These are phyloP conservation scores for Pararge aegeria DNA, from an alignment of 1,140 invertebrate species.

Conservation along the genomic window DNA sequence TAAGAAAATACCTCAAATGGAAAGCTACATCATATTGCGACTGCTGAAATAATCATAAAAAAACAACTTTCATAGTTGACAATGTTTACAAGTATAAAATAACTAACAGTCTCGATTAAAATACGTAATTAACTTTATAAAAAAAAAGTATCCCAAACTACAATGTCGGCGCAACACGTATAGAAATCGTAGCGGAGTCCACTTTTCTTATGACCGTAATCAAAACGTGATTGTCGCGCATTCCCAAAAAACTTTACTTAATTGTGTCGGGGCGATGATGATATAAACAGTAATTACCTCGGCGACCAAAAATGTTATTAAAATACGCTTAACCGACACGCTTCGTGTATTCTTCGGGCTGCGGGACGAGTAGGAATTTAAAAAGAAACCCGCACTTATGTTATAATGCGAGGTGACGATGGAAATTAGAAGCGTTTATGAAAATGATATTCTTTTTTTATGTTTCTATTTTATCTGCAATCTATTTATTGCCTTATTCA, in stretches of 20 bases:
- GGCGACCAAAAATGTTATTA: constrained; percentile 71
- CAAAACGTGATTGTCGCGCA: constrained; percentile 75
- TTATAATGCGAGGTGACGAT: constrained; percentile 29
- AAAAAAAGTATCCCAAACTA: constrained; percentile 3
- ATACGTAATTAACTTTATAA: constrained; percentile 6
- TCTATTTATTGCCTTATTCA: too few species aligned
- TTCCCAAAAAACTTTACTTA: constrained; percentile 71
- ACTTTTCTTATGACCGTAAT: constrained; percentile 64
- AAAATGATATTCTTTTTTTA: constrained; percentile 9
- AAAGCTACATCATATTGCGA: too few species aligned
- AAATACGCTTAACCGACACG: constrained; percentile 70
- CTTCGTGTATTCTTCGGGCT: constrained; percentile 34
- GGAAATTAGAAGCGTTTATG: constrained; percentile 19
- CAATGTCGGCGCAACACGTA: constrained; percentile 15
- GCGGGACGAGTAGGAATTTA: constrained; percentile 13
- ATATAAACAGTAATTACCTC: constrained; percentile 74
- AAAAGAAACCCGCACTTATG: constrained; percentile 13
- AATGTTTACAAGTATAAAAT: not conserved
- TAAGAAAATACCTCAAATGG: too few species aligned
- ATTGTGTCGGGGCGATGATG: constrained; percentile 68
- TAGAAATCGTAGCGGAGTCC: constrained; percentile 41
- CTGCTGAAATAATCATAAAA: too few species aligned
- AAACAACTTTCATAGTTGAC: constrained; percentile 2
- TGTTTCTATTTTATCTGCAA: too few species aligned
- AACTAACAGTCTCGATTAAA: constrained; percentile 7